Conservation (phyloP, 1,140 invertebrate species). For the Tribolium castaneum region DNA sequence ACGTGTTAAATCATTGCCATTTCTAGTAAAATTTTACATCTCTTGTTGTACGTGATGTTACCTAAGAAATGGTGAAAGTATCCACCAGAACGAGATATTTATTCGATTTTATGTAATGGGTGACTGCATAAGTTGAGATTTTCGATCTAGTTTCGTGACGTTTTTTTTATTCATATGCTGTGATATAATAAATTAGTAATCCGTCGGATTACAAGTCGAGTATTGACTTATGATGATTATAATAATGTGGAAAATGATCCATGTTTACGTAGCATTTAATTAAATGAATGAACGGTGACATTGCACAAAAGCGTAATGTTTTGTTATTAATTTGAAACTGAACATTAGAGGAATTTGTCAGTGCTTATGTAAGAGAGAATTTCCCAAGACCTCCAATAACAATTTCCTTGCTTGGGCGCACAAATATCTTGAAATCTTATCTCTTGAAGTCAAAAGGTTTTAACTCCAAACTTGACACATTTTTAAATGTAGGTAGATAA, state of each 20-base stretch:
- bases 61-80: constrained; percentile 40
- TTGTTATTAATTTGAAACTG: neutral
- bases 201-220: too few relatives aligned
- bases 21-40: constrained; percentile 7
- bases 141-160: neutral
- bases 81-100: constrained; percentile 13
- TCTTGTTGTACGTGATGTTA: constrained; percentile 12
- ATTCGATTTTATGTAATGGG: constrained; percentile 15
- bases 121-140: neutral
- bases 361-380: too few relatives aligned
- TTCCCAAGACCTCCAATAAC: too few relatives aligned
- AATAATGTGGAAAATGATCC: too few relatives aligned
- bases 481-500: too few relatives aligned
- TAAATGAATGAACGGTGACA: neutral
- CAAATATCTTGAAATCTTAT: too few relatives aligned
- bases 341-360: neutral
- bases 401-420: too few relatives aligned
- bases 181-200: neutral
- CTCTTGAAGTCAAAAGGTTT: too few relatives aligned
- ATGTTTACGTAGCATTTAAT: neutral
- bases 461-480: too few relatives aligned
- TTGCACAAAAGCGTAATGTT: neutral
- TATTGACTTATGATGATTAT: too few relatives aligned
- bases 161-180: neutral
- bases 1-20: constrained; percentile 10